Percentiles rank a stretch among this genome's conserved stretches.
Evolutionary conservation across 2,797 vertebrate species (phyloP).

Genomic region (Choloepus didactylus): DNA sequence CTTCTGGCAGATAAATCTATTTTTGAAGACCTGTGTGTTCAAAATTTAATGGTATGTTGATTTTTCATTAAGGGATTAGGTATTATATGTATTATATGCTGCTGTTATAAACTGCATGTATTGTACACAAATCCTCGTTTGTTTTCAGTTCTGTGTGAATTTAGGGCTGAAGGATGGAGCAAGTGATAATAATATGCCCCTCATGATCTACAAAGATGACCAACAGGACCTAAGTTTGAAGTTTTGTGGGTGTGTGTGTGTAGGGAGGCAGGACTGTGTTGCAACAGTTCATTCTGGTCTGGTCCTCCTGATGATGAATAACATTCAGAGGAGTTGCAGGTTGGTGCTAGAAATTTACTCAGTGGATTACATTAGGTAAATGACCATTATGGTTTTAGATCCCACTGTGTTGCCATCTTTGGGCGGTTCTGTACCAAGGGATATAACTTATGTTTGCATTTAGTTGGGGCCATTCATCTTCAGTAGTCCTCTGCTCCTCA

Average conservation of each 20-base stretch:
- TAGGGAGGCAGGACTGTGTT: slow-evolving; percentile 66
- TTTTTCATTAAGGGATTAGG: slow-evolving; percentile 48
- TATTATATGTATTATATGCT: neutral
- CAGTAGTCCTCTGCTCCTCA: neutral
- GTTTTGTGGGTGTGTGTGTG: neutral
- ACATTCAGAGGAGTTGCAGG: slow-evolving; percentile 61
- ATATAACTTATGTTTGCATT: slow-evolving; percentile 55
- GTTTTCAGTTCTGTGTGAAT: slow-evolving; percentile 24
- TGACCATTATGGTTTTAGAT: slow-evolving; percentile 19
- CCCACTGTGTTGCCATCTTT: slow-evolving; percentile 64
- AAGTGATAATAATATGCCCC: neutral
- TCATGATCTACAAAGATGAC: slow-evolving; percentile 36
- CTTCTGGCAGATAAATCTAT: slow-evolving; percentile 35
- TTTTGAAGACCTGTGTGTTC: neutral
- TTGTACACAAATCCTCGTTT: neutral
- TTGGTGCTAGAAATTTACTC: slow-evolving; percentile 67
- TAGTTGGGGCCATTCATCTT: slow-evolving; percentile 49
- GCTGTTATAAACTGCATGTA: slow-evolving; percentile 57
- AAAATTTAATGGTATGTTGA: slow-evolving; percentile 51
- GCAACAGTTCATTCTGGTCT: slow-evolving; percentile 55
- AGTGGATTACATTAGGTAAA: slow-evolving; percentile 69
- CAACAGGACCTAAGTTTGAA: slow-evolving; percentile 50
- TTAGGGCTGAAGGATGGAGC: slow-evolving; percentile 43
- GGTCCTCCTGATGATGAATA: slow-evolving; percentile 61
- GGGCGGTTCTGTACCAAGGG: slow-evolving; percentile 29